Evolutionary conservation across 2,113 vertebrate species (phyloP), one percentile per base, ranked within the genome.

Genomic region (Tragelaphus scriptus): DNA sequence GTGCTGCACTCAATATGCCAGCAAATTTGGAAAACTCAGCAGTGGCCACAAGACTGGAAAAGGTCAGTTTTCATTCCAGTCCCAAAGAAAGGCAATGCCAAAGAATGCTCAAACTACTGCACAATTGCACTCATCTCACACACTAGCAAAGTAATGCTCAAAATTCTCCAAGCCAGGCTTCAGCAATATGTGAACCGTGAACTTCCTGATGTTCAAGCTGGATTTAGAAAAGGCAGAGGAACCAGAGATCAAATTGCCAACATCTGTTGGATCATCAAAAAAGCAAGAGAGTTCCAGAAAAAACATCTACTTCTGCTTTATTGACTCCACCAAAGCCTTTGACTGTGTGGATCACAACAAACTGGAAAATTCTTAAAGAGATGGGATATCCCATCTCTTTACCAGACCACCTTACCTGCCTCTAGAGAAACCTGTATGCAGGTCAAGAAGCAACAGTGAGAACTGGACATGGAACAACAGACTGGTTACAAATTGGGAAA

Each of bases 111-210:
- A n/a, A 65, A 65, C 63, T n/a, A 65, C 16, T 0, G 0, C 63
- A 68, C 63, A 68, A 1, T n/a, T 68, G 63, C 63, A n/a, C 16
- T 68, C 63, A 68, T 68, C 63, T 68, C 63, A 19, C 32, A 68
- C 2, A 5, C 32, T n/a, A 68, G 4, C 32, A 68, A 68, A 68
- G 32, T n/a, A 68, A 68, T 10, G 32, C 32, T 68, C 16, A 68
- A n/a, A n/a, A 68, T 68, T 1, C 63, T n/a, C 63, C 32, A n/a
- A 68, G 32, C 2, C 8, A 68, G 63, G 63, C 32, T 10, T n/a
- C 63, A 68, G n/a, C 32, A 17, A 16, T 65, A n/a, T 0, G 0
- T 65, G 63, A 17, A 65, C 15, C 0, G 1, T 17, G 7, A 65
- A 65, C 63, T n/a, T 65, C 30, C 30, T n/a, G 30, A n/a, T 65